Evolutionary conservation across 2,888 invertebrate species (phyloP).

Genomic region (Azorinus chamasolen): DNA sequence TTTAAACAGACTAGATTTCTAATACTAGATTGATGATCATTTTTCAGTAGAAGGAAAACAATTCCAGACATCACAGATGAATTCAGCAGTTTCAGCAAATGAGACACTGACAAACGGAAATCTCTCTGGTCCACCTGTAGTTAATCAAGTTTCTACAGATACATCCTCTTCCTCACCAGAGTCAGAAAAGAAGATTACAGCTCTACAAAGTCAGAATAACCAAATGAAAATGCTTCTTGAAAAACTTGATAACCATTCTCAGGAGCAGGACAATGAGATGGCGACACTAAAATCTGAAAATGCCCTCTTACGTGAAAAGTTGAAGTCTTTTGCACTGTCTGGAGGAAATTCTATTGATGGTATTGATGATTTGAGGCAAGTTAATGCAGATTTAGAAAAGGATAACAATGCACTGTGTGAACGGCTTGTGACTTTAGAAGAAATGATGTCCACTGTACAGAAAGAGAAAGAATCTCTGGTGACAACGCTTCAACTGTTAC

Average conservation of each 20-base stretch:
- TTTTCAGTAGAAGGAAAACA: neutral
- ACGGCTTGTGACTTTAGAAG: slow-evolving; percentile 70
- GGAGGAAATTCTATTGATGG: slow-evolving; percentile 22
- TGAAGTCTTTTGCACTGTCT: slow-evolving; percentile 42
- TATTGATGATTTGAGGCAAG: slow-evolving; percentile 31
- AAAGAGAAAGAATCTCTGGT: slow-evolving; percentile 77
- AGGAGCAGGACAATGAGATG: slow-evolving; percentile 45
- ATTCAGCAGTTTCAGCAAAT: neutral
- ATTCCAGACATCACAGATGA: neutral
- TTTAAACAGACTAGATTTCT: no score
- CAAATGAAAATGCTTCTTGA: slow-evolving; percentile 52
- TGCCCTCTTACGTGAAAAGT: slow-evolving; percentile 44
- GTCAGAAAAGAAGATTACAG: slow-evolving; percentile 10
- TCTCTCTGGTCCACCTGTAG: neutral
- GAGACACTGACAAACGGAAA: neutral
- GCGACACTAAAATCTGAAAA: slow-evolving; percentile 52
- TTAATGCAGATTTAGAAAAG: slow-evolving; percentile 39
- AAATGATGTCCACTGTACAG: slow-evolving; percentile 67
- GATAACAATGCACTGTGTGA: slow-evolving; percentile 74
- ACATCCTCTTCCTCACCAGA: neutral
- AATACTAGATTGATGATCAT: no score
- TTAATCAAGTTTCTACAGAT: neutral
- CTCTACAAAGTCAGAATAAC: slow-evolving; percentile 47
- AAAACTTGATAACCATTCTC: slow-evolving; percentile 52
- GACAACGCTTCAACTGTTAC: slow-evolving; percentile 75